These are phyloP conservation scores for Andrena bucephala DNA, from an alignment of 2,888 invertebrate genomes.

Conservation along the genomic window DNA sequence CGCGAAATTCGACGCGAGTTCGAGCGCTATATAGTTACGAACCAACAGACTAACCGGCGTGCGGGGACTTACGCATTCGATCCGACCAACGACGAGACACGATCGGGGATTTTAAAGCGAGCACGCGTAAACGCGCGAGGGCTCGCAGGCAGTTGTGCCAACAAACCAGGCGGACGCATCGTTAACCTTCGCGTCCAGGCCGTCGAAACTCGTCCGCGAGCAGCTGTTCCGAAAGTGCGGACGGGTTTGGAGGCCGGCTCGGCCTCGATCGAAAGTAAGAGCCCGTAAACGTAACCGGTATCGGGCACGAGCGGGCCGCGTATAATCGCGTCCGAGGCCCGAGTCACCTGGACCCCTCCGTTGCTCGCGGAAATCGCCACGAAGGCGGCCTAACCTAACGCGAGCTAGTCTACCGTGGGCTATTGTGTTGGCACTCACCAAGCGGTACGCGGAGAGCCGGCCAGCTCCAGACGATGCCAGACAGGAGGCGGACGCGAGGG, in stretches of 20 bases:
- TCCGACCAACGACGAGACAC: no score
- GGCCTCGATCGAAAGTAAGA: constrained; percentile 64
- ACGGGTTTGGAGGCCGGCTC: constrained; percentile 50
- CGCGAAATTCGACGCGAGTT: constrained; percentile 4
- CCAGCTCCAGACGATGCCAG: constrained; percentile 19
- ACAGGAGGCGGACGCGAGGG: background rate
- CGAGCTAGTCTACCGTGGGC: background rate
- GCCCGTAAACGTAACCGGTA: constrained; percentile 61
- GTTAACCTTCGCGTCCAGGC: constrained; percentile 24
- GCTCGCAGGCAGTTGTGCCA: background rate
- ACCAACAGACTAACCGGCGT: background rate
- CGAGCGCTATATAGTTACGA: constrained; percentile 5
- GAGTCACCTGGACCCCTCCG: background rate
- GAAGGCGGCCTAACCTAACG: constrained; percentile 34
- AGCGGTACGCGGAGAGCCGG: constrained; percentile 32
- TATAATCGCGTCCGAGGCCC: constrained; percentile 19
- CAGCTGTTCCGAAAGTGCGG: constrained; percentile 58
- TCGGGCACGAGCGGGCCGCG: constrained; percentile 17
- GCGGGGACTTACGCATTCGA: no score
- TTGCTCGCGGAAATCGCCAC: background rate
- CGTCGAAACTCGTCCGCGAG: constrained; percentile 31
- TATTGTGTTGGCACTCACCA: constrained; percentile 32
- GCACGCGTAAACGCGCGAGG: background rate
- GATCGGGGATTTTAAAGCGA: no score
- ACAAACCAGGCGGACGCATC: constrained; percentile 11